Conservation (phyloP, 2,888 invertebrate species). For the Leptothorax acervorum region DNA sequence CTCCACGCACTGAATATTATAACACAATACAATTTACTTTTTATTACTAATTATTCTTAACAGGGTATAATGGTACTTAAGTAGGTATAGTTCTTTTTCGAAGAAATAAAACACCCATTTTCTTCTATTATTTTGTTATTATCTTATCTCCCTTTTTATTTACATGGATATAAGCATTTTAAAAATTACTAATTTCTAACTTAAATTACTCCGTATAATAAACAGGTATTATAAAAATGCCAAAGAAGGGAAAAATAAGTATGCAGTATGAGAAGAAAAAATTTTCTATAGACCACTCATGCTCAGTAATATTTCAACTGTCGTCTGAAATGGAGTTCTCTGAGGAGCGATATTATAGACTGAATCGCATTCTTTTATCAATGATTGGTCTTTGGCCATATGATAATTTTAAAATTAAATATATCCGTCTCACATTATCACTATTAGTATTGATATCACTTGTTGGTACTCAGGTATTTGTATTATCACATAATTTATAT, state of each 20-base stretch:
- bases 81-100: neutral
- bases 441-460: neutral
- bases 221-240: neutral
- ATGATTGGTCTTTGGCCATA: conserved; percentile 44
- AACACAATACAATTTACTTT: neutral
- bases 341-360: neutral
- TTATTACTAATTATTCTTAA: neutral
- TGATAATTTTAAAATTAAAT: conserved; percentile 1
- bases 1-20: neutral
- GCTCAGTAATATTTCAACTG: neutral
- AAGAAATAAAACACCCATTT: neutral
- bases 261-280: neutral
- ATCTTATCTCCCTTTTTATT: neutral
- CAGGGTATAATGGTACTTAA: neutral
- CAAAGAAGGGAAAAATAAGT: neutral
- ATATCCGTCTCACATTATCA: neutral
- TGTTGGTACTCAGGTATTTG: conserved; percentile 29
- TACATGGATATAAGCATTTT: neutral
- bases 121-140: neutral
- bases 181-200: neutral
- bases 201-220: neutral
- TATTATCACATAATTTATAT: neutral
- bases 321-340: conserved; percentile 27
- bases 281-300: neutral
- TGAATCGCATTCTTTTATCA: conserved; percentile 32